Conservation (phyloP, 2,797 vertebrate species). For the Acipenser transmontanus region DNA sequence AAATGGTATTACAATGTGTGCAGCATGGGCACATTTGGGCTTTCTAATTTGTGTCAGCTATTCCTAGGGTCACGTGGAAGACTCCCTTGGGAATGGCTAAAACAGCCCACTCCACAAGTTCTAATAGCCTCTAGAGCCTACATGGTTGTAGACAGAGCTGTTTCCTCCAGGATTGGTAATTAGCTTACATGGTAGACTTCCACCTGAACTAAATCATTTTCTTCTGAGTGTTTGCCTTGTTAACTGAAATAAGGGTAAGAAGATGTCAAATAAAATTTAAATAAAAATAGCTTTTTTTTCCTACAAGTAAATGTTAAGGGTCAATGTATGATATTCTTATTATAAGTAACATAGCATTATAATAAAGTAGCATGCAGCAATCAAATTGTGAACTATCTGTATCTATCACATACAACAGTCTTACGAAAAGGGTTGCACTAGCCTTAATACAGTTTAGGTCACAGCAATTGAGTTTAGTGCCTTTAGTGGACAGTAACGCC, state of each 20-base stretch:
- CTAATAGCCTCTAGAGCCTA: slow-evolving; percentile 77
- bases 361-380: too few relatives aligned
- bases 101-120: slow-evolving; percentile 68
- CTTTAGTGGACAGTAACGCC: too few relatives aligned
- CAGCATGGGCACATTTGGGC: slow-evolving; percentile 62
- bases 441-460: too few relatives aligned
- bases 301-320: too few relatives aligned
- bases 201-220: slow-evolving; percentile 62
- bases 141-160: slow-evolving; percentile 73
- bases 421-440: too few relatives aligned
- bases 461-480: too few relatives aligned
- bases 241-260: slow-evolving; percentile 10
- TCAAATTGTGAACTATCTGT: too few relatives aligned
- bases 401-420: too few relatives aligned
- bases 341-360: too few relatives aligned
- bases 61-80: slow-evolving; percentile 67
- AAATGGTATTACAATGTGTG: slow-evolving; percentile 72
- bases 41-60: slow-evolving; percentile 73
- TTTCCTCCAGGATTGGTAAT: slow-evolving; percentile 71
- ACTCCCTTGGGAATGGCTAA: slow-evolving; percentile 71
- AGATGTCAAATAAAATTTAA: background rate
- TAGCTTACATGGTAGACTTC: slow-evolving; percentile 71
- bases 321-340: too few relatives aligned
- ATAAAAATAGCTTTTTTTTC: too few relatives aligned
- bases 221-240: slow-evolving; percentile 53